phyloP scores from a whole-genome alignment of 2,888 invertebrate genomes.

The Pimpla rufipes region DNA sequence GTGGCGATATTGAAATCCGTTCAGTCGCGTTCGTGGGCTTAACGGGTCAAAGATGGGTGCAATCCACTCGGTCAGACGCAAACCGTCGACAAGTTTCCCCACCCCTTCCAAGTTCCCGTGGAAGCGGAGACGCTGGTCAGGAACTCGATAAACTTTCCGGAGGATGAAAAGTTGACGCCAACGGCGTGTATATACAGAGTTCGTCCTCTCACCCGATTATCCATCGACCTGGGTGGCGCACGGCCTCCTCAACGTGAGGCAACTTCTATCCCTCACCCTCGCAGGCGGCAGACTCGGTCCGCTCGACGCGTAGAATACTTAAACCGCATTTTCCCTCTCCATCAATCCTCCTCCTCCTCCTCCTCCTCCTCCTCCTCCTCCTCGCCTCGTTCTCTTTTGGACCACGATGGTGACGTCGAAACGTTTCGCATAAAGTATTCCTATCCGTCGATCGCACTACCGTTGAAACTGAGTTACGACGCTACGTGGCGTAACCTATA shows the following conservation, averaged over 20 bases:
- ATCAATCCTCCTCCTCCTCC: conserved; percentile 26
- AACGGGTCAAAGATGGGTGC: background rate
- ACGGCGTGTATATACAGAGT: conserved; percentile 32
- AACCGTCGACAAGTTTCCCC: background rate
- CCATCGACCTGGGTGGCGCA: conserved; percentile 75
- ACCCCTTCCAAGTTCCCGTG: background rate
- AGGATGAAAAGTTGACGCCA: conserved; percentile 82
- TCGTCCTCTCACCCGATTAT: conserved; percentile 79
- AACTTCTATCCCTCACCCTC: conserved; percentile 21
- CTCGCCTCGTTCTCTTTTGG: conserved; percentile 41
- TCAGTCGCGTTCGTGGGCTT: background rate
- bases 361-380: conserved; percentile 27
- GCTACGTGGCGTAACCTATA: conserved; percentile 77
- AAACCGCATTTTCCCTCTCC: conserved; percentile 60
- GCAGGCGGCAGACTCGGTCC: conserved; percentile 36
- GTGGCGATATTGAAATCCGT: no score
- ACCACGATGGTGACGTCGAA: conserved; percentile 73
- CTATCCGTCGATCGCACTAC: conserved; percentile 79
- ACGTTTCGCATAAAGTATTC: conserved; percentile 83
- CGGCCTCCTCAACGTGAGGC: conserved; percentile 55
- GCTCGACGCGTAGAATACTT: conserved; percentile 72
- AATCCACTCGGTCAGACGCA: background rate
- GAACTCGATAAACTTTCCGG: conserved; percentile 72
- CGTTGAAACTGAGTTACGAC: conserved; percentile 82
- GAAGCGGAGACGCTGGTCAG: conserved; percentile 23